A percentile compares a stretch with the other conserved stretches of the same genome.
phyloP scores from a whole-genome alignment of 2,113 vertebrate genomes.

The Pongo pygmaeus region DNA sequence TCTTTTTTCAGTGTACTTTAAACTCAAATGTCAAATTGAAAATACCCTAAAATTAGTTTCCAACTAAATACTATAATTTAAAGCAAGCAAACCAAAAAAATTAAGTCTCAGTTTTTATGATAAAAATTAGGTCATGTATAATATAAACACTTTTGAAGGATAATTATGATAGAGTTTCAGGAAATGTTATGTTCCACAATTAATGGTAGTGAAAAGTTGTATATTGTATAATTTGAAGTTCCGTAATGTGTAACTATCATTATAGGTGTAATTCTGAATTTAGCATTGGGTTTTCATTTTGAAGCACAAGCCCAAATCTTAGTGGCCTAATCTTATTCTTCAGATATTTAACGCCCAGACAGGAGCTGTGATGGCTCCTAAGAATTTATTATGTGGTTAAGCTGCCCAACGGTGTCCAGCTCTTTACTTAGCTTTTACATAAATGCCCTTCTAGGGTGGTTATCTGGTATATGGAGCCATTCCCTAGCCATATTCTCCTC shows the following conservation, averaged over 20 bases:
- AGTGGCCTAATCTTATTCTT: constrained; percentile 55
- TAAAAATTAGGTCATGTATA: constrained; percentile 62
- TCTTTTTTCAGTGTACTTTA: constrained; percentile 54
- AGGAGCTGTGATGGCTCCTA: constrained; percentile 12
- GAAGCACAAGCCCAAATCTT: constrained; percentile 26
- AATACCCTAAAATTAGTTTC: constrained; percentile 57
- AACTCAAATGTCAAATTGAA: constrained; percentile 56
- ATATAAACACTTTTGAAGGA: constrained; percentile 52
- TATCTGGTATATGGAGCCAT: background rate
- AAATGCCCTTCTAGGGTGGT: background rate
- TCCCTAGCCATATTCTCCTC: background rate
- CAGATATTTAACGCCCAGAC: constrained; percentile 34
- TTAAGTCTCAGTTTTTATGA: constrained; percentile 29
- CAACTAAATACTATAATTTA: constrained; percentile 63
- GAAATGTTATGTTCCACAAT: constrained; percentile 46
- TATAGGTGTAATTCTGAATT: constrained; percentile 46
- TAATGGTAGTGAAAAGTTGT: constrained; percentile 47
- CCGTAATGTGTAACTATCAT: constrained; percentile 37
- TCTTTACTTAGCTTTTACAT: constrained; percentile 18
- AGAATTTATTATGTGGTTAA: constrained; percentile 54
- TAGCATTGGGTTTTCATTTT: constrained; percentile 49
- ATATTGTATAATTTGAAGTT: constrained; percentile 54
- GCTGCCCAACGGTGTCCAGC: background rate
- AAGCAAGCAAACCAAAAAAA: constrained; percentile 18
- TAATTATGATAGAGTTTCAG: constrained; percentile 34